These are phyloP conservation scores for Gila orcuttii DNA, from an alignment of 2,113 vertebrate species.

Conservation along the genomic window DNA sequence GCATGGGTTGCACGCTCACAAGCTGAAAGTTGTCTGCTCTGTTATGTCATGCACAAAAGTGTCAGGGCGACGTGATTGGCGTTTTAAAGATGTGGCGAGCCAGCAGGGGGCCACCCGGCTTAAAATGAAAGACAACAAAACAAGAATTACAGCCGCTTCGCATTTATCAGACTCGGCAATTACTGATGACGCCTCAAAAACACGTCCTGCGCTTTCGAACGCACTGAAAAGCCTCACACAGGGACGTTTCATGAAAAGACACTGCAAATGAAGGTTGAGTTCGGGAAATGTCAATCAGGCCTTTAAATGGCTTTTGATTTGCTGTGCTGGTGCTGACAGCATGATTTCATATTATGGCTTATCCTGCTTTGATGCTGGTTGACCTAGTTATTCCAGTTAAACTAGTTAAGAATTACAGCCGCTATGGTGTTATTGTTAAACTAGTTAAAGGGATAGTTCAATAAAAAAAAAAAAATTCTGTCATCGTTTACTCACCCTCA, in stretches of 20 bases:
- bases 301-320: background rate
- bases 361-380: background rate
- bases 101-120: background rate
- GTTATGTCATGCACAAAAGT: background rate
- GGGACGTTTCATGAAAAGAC: background rate
- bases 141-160: background rate
- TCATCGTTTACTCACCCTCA: no score
- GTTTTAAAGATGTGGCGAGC: background rate
- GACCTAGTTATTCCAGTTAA: background rate
- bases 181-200: conserved; percentile 8
- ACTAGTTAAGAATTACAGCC: background rate
- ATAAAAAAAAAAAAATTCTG: no score
- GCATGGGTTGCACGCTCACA: no score
- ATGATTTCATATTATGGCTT: background rate
- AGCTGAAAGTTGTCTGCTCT: background rate
- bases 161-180: background rate
- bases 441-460: no score
- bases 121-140: background rate
- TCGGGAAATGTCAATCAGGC: background rate
- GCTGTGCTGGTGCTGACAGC: background rate
- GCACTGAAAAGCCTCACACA: background rate
- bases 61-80: background rate
- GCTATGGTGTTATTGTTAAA: no score
- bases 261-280: background rate
- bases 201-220: background rate